phyloP scores from a whole-genome alignment of 2,888 invertebrate genomes.

The Oscheius onirici region DNA sequence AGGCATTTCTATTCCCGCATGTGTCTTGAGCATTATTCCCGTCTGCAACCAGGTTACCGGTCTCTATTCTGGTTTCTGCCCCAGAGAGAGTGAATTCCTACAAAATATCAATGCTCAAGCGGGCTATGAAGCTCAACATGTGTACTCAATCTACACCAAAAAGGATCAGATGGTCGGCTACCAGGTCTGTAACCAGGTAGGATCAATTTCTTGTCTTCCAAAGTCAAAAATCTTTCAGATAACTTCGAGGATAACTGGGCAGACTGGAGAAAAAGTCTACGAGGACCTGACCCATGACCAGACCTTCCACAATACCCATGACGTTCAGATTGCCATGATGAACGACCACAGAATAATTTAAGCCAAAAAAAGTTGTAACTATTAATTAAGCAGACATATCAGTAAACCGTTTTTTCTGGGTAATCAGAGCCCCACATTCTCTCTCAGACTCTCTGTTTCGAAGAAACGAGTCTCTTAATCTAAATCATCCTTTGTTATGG shows the following conservation, averaged over 20 bases:
- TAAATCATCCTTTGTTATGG: constrained; percentile 9
- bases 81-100: constrained; percentile 62
- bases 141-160: constrained; percentile 63
- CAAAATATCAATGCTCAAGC: constrained; percentile 66
- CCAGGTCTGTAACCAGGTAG: constrained; percentile 60
- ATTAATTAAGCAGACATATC: constrained; percentile 8
- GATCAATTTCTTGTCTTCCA: background rate
- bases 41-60: constrained; percentile 63
- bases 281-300: constrained; percentile 64
- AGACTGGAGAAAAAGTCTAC: constrained; percentile 65
- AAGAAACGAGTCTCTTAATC: too few species aligned
- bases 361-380: background rate
- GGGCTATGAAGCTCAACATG: constrained; percentile 66
- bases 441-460: too few species aligned
- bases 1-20: constrained; percentile 65
- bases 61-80: constrained; percentile 68
- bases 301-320: constrained; percentile 64
- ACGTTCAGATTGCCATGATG: constrained; percentile 63
- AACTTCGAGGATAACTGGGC: constrained; percentile 59
- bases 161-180: constrained; percentile 66
- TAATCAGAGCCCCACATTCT: too few species aligned
- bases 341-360: constrained; percentile 55
- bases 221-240: constrained; percentile 30
- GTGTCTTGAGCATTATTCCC: constrained; percentile 61
- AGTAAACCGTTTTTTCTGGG: background rate